Base-by-base conservation (phyloP, 1,140 invertebrate genomes). In the Heliconius congener region DNA sequence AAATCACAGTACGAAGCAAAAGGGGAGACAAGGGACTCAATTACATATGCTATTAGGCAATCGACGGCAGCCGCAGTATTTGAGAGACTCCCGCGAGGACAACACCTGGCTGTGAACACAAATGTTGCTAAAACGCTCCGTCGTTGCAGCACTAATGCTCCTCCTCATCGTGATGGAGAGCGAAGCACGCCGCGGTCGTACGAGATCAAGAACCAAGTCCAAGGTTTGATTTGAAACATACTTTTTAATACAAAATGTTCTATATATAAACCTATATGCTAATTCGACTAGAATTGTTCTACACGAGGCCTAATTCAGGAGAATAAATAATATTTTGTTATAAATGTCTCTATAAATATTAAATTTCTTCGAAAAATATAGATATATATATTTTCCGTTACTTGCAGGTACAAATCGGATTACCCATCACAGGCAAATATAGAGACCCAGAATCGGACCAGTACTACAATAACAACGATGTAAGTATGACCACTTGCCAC, bases 391-490 rank as follows among this genome's bases (percentile, higher is more conserved):
- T 52, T 8, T 6, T 5, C 1, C 50, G 50, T 3, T 50, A 60
- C 52, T 37, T 16, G 77, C 92, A 97, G 94, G 96, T 97, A 50
- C 97, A 97, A 95, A 97, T 98, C 80, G 97, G 97, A 60, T 92
- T 98, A 78, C 97, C 97, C 1, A 97, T 98, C 39, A 98, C 97
- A 19, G 97, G 97, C 74, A 98, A 98, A 94, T 98, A 98, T 84
- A 95, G 97, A 81, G 97, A 98, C 94, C 97, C 97, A 2, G 97
- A 98, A 90, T 97, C 97, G 5, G 97, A 98, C 94, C 96, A 97
- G 84, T 98, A 98, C 89, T 98, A 98, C 92, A 98, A 98, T 85
- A 98, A 98, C 84, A 96, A 98, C 76, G 96, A 98, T 90, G 97
- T 98, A 95, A 96, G 96, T 96, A 66, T 16, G 71, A 57, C 73